These are phyloP conservation scores for Neotoxoptera formosana DNA, from an alignment of 1,140 invertebrate species.

Conservation along the genomic window DNA sequence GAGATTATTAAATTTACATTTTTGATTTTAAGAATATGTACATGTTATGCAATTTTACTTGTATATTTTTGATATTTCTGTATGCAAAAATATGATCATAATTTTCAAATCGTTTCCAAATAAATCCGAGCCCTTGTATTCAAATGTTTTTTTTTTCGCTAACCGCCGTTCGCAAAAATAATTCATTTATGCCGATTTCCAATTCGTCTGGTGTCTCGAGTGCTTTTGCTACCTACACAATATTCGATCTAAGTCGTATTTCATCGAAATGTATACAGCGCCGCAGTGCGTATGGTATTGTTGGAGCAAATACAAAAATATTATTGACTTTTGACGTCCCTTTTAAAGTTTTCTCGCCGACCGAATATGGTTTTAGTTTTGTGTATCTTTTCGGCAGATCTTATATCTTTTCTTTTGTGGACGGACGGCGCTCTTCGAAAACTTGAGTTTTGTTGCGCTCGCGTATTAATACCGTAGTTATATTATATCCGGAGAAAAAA, in stretches of 20 bases:
- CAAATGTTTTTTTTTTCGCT: background rate
- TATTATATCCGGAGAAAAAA: background rate
- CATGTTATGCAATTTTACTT: background rate
- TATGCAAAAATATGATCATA: background rate
- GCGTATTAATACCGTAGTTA: background rate
- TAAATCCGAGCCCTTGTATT: background rate
- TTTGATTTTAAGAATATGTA: background rate
- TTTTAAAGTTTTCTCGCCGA: background rate
- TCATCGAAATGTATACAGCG: background rate
- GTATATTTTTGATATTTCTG: too few species aligned
- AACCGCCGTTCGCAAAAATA: background rate
- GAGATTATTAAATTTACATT: background rate
- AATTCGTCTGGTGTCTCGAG: background rate
- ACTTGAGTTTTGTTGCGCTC: background rate
- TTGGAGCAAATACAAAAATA: background rate
- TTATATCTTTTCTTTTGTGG: background rate
- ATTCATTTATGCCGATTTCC: background rate
- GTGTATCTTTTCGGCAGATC: background rate
- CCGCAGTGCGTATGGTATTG: too few species aligned
- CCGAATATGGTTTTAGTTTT: conserved; percentile 2
- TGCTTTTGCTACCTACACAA: background rate
- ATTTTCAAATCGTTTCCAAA: background rate
- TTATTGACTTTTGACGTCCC: background rate
- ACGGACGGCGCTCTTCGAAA: background rate
- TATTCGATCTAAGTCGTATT: background rate